Conservation (phyloP, 92 coral and sea anemone species). For the Palythoa grandis region DNA sequence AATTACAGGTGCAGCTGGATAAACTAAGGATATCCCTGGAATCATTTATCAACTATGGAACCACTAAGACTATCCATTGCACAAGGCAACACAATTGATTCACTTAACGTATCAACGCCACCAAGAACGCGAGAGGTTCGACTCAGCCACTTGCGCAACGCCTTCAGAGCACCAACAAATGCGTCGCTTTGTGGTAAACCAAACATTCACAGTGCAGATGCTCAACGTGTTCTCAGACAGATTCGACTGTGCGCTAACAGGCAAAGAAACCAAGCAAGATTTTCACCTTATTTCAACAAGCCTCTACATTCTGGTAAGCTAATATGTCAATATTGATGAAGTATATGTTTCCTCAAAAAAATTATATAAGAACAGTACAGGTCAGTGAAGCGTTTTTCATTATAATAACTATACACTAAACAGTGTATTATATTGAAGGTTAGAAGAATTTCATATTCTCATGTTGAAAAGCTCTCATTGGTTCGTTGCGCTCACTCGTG, state of each 20-base stretch:
- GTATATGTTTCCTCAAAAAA: too few relatives aligned
- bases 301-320: background rate
- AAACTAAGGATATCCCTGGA: background rate
- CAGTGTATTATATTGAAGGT: too few relatives aligned
- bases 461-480: too few relatives aligned
- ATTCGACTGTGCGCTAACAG: slow-evolving; percentile 57
- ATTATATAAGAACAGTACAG: too few relatives aligned
- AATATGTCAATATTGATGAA: too few relatives aligned
- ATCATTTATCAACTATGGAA: background rate
- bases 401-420: too few relatives aligned
- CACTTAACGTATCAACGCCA: background rate
- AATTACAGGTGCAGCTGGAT: background rate
- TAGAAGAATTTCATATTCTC: too few relatives aligned
- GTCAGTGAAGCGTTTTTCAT: too few relatives aligned
- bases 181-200: slow-evolving; percentile 40
- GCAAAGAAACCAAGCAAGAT: background rate
- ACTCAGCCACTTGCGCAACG: slow-evolving; percentile 18
- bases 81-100: background rate
- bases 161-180: background rate
- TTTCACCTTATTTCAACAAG: slow-evolving; percentile 20
- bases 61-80: background rate
- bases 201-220: slow-evolving; percentile 61
- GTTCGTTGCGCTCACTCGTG: too few relatives aligned
- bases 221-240: slow-evolving; percentile 74
- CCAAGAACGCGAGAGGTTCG: background rate